phyloP scores from a whole-genome alignment of 2,113 vertebrate species.

The Manacus vitellinus region DNA sequence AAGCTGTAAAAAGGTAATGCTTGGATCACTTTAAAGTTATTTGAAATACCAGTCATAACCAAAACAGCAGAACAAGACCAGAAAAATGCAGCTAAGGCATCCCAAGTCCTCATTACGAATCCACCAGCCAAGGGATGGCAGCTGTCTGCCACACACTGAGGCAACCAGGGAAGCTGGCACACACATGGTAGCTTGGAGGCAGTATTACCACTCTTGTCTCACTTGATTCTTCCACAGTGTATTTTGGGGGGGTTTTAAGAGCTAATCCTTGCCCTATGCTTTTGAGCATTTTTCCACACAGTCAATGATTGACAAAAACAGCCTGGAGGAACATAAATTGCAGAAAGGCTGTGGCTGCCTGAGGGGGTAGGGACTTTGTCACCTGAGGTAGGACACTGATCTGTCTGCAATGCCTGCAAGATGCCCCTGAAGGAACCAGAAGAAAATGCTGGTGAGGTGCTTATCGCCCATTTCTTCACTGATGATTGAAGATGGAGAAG shows the following conservation, averaged over 20 bases:
- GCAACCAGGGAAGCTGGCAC: background rate
- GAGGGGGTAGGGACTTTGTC: background rate
- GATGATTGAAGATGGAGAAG: background rate
- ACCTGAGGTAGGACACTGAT: background rate
- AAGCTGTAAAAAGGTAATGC: background rate
- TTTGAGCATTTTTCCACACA: background rate
- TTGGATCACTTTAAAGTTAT: background rate
- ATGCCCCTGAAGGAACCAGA: background rate
- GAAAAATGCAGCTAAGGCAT: background rate
- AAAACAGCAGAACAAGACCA: constrained; percentile 9
- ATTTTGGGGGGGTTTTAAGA: background rate
- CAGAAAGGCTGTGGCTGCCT: background rate
- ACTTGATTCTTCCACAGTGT: fast-evolving
- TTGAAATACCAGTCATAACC: background rate
- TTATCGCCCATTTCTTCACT: background rate
- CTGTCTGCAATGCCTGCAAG: background rate
- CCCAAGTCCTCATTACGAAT: background rate
- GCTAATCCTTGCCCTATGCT: background rate
- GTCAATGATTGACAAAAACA: background rate
- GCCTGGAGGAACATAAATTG: background rate
- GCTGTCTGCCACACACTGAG: background rate
- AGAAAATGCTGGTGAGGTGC: background rate
- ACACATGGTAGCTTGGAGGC: background rate
- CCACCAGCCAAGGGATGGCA: constrained; percentile 29
- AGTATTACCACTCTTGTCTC: background rate